These are phyloP conservation scores for Ellobius talpinus DNA, from an alignment of 2,113 vertebrate genomes.

Conservation along the genomic window DNA sequence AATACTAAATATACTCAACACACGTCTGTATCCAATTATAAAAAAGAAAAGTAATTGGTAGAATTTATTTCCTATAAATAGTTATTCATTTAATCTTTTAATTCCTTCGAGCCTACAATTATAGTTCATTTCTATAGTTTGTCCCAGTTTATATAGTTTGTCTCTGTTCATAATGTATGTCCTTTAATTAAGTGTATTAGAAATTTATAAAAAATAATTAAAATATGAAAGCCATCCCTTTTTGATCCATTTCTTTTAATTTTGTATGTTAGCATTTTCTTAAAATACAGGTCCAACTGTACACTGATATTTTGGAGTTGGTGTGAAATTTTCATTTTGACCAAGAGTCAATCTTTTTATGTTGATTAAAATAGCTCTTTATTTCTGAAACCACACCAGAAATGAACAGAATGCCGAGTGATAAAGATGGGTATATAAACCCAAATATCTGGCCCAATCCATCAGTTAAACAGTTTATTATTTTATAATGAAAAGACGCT, in stretches of 20 bases:
- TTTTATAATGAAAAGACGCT: slow-evolving; percentile 78
- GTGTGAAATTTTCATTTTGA: slow-evolving; percentile 48
- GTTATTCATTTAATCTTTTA: slow-evolving; percentile 58
- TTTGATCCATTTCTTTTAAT: background rate
- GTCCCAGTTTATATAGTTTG: slow-evolving; percentile 46
- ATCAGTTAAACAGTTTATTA: slow-evolving; percentile 74
- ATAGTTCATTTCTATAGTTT: slow-evolving; percentile 48
- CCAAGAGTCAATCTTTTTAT: slow-evolving; percentile 24
- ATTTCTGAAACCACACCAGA: slow-evolving; percentile 25
- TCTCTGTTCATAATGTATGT: slow-evolving; percentile 55
- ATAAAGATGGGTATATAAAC: background rate
- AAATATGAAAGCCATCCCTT: slow-evolving; percentile 38
- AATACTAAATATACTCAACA: slow-evolving; percentile 72
- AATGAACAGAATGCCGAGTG: slow-evolving; percentile 1
- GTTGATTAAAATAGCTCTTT: slow-evolving; percentile 47
- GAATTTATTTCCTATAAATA: slow-evolving; percentile 76
- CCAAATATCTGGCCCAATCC: slow-evolving; percentile 39
- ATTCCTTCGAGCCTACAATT: slow-evolving; percentile 19
- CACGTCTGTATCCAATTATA: slow-evolving; percentile 61
- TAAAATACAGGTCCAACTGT: background rate
- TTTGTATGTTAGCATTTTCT: background rate
- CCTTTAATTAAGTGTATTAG: slow-evolving; percentile 65
- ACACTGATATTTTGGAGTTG: background rate
- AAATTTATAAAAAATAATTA: slow-evolving; percentile 40
- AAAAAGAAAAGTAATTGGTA: slow-evolving; percentile 62